Conservation (phyloP, 2,888 invertebrate species). For the Slavum lentiscoides region DNA sequence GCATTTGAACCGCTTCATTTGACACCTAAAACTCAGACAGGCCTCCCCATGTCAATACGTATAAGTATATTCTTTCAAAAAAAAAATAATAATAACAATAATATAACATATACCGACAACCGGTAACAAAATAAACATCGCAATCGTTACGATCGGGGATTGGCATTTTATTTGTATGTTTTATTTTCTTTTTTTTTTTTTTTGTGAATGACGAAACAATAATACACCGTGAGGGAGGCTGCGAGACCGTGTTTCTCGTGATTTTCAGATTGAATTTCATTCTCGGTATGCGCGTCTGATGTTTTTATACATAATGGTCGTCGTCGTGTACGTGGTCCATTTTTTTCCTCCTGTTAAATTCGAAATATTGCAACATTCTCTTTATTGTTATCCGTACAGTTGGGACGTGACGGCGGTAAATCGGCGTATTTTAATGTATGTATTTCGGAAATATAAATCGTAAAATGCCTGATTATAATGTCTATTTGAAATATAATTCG, state of each 20-base stretch:
- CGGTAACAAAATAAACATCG: conserved; percentile 11
- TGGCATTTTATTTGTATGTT: too few species aligned
- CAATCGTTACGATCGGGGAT: conserved; percentile 9
- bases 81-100: not conserved
- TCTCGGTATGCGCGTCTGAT: not conserved
- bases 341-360: too few species aligned
- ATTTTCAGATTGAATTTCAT: conserved; percentile 16
- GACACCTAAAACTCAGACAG: conserved; percentile 23
- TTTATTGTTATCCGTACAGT: too few species aligned
- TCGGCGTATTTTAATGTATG: too few species aligned
- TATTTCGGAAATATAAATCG: too few species aligned
- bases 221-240: not conserved
- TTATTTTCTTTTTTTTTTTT: not conserved
- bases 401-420: too few species aligned
- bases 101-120: not conserved
- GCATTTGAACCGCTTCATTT: conserved; percentile 33
- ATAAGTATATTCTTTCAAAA: conserved; percentile 15
- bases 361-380: too few species aligned
- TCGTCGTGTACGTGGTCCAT: too few species aligned
- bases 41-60: conserved; percentile 1
- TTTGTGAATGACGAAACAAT: not conserved
- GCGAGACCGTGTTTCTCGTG: not conserved
- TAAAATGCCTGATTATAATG: too few species aligned
- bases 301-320: too few species aligned
- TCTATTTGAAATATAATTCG: too few species aligned